Conservation (phyloP, 2,888 invertebrate genomes). For the Chrysotoxum bicinctum region DNA sequence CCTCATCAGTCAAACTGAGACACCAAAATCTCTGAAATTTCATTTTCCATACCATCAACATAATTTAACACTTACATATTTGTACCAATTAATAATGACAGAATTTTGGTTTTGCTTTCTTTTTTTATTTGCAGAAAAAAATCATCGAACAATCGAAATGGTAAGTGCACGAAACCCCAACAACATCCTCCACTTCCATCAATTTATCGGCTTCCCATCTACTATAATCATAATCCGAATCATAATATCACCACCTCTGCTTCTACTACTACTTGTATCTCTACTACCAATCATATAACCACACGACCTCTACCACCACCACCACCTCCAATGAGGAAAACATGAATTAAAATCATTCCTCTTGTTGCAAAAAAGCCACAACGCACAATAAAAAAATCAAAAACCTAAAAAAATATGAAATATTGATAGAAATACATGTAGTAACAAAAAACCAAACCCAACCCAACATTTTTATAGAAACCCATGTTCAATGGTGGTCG, state of each 20-base stretch:
- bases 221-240: constrained; percentile 73
- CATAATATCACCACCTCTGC: constrained; percentile 72
- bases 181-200: constrained; percentile 75
- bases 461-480: constrained; percentile 76
- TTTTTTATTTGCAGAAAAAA: constrained; percentile 77
- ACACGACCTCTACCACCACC: constrained; percentile 74
- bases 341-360: constrained; percentile 66
- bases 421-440: constrained; percentile 19
- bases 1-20: too few relatives aligned
- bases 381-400: constrained; percentile 51
- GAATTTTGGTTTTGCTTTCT: not conserved
- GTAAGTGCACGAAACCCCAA: constrained; percentile 79
- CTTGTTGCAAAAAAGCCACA: constrained; percentile 58
- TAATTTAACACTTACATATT: not conserved
- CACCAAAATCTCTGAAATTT: too few relatives aligned
- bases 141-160: constrained; percentile 81
- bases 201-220: constrained; percentile 73
- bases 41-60: too few relatives aligned
- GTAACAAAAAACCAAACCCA: constrained; percentile 63
- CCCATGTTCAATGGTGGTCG: constrained; percentile 82
- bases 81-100: not conserved
- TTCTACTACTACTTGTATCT: constrained; percentile 71
- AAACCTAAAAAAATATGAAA: not conserved
- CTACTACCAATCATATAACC: constrained; percentile 71
- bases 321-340: constrained; percentile 73